phyloP scores from a whole-genome alignment of 2,113 vertebrate genomes.

The Pitta sordida region DNA sequence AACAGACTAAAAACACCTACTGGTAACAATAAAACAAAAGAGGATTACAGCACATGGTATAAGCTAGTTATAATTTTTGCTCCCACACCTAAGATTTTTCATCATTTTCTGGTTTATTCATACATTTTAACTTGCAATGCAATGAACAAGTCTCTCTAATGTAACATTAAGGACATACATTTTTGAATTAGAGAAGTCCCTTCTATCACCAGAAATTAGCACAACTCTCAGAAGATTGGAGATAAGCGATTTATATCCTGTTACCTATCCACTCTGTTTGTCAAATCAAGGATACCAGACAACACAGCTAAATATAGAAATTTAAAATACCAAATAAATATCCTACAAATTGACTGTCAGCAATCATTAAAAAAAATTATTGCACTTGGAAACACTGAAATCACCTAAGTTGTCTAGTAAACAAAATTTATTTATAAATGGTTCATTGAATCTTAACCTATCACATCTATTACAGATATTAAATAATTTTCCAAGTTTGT shows the following conservation, averaged over 20 bases:
- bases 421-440: not conserved
- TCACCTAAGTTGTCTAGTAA: not conserved
- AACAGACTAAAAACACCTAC: not conserved
- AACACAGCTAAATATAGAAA: not conserved
- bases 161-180: not conserved
- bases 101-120: not conserved
- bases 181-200: not conserved
- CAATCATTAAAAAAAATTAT: not conserved
- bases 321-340: not conserved
- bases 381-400: not conserved
- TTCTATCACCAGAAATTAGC: not conserved
- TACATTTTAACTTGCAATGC: not conserved
- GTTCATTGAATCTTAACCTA: not conserved
- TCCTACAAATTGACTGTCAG: not conserved
- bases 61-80: not conserved
- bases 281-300: not conserved
- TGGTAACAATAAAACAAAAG: not conserved
- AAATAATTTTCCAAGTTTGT: not conserved
- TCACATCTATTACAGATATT: not conserved
- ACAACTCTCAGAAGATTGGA: not conserved
- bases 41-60: rapidly evolving
- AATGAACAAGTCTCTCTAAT: not conserved
- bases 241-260: not conserved
- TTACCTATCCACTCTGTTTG: not conserved
- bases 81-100: not conserved